Conservation (phyloP, 2,797 vertebrate genomes). For the Coluber constrictor region DNA sequence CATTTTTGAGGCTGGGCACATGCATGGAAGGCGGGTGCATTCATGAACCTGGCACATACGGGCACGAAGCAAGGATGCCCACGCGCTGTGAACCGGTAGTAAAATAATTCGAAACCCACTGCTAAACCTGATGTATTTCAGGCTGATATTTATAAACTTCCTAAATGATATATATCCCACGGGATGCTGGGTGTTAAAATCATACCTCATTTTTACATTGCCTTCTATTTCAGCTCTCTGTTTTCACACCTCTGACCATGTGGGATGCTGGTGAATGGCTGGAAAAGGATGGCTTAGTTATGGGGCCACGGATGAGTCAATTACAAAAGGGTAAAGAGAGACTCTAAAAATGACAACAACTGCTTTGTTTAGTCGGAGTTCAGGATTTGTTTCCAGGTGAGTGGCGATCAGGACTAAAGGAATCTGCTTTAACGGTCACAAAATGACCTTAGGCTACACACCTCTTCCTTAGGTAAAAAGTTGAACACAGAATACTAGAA, state of each 20-base stretch:
- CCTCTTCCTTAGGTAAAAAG: not conserved
- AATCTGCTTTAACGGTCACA: not conserved
- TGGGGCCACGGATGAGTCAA: not conserved
- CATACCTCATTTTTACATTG: slow-evolving; percentile 66
- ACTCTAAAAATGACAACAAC: not conserved
- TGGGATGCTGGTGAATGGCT: slow-evolving; percentile 37
- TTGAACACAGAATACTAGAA: not conserved
- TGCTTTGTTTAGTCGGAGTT: not conserved
- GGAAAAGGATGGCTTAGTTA: slow-evolving; percentile 24
- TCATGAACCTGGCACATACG: too few species aligned
- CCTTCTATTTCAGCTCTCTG: slow-evolving; percentile 41
- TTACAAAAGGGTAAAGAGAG: not conserved
- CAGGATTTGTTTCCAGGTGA: not conserved
- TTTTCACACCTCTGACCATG: slow-evolving; percentile 45
- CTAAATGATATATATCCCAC: slow-evolving; percentile 62
- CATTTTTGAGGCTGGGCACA: too few species aligned
- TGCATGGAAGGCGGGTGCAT: too few species aligned
- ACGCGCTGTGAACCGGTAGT: too few species aligned
- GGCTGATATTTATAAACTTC: slow-evolving; percentile 56
- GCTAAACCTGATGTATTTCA: slow-evolving; percentile 63
- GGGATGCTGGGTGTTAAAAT: slow-evolving; percentile 63
- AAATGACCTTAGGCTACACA: not conserved
- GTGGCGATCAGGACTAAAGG: not conserved
- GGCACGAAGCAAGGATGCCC: too few species aligned
- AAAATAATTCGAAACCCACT: too few species aligned